These are phyloP conservation scores for Aphaenogaster rudis DNA, from an alignment of 1,140 invertebrate species.

Conservation along the genomic window DNA sequence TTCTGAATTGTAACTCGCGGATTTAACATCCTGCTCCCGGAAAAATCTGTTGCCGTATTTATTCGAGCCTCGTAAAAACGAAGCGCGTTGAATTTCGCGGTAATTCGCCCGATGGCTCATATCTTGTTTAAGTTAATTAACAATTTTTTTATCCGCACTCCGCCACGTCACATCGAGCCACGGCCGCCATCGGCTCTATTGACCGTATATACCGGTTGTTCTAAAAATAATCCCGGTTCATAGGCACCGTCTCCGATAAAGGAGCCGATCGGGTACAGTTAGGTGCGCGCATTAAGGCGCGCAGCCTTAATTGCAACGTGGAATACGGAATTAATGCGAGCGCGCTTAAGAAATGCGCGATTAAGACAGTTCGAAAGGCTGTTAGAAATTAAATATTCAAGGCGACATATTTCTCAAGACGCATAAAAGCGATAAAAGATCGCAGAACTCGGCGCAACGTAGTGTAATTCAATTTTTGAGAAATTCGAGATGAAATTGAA, in stretches of 20 bases:
- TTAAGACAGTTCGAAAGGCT: neutral
- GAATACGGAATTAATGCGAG: conserved; percentile 30
- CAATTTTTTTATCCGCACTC: conserved; percentile 61
- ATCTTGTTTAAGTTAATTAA: conserved; percentile 69
- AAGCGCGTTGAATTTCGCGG: neutral
- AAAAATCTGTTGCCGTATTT: neutral
- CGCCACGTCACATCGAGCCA: conserved; percentile 27
- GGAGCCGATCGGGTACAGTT: conserved; percentile 49
- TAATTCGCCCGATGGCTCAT: conserved; percentile 1
- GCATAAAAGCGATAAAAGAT: neutral
- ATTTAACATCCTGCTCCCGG: neutral
- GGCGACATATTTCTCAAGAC: neutral
- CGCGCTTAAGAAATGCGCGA: neutral
- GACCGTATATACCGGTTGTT: conserved; percentile 63
- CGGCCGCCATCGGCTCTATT: conserved; percentile 60
- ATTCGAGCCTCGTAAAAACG: neutral
- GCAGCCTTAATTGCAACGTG: conserved; percentile 45
- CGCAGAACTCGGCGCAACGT: neutral
- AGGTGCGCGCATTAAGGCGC: conserved; percentile 44
- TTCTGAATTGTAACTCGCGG: too few relatives aligned
- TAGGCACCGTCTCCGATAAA: conserved; percentile 47
- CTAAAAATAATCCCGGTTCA: conserved; percentile 74
- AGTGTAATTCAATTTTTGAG: neutral
- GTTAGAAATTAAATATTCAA: neutral
- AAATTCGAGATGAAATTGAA: neutral